Evolutionary conservation across 2,113 vertebrate genomes (phyloP), one percentile per base, ranked within the genome.

Genomic region (Hyperopisus bebe): DNA sequence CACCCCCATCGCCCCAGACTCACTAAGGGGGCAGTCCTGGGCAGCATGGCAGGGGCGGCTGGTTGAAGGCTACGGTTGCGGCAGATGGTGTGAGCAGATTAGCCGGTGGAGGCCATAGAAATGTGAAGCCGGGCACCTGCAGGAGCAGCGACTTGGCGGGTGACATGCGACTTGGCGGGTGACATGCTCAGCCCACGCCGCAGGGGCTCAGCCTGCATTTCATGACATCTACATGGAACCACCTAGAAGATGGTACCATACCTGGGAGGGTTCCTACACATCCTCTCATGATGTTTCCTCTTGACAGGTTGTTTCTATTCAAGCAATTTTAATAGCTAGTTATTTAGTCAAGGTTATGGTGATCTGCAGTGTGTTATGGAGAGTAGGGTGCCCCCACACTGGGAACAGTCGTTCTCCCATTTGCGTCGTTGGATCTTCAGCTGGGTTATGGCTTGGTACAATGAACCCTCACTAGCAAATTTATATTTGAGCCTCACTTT

Each of bases 1-100:
- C 46, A 86, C 88, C 24, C 55, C 74, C 42, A 62, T 13, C 47
- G 21, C 89, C 48, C 44, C 46, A 55, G 50, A 53, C 19, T 84
- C 82, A 8, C 44, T 8, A 9, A 21, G 19, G 42, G 82, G 89
- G 88, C 82, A 88, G 88, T 10, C 35, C 24, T 17, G 87, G 80
- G 62, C 47, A 42, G 24, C 35, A n/a, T 62, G 84, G 80, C 62
- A 47, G 90, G 1, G 42, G 3, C 13, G 46, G 11, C 39, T 89
- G 35, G 13, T 27, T 11, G 70, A 8, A 15, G 1, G 11, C 48
- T 42, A 55, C 27, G 15, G 27, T 27, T 51, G 62, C 46, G 11
- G 89, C 89, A 90, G 89, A 90, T 90, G 89, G 89, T 19, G 6
- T 24, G 19, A 11, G 31, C 50, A 35, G 35, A 87, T 80, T 88